These are phyloP conservation scores for Drosophila kambysellisi DNA, from an alignment of 2,888 invertebrate genomes.

Conservation along the genomic window DNA sequence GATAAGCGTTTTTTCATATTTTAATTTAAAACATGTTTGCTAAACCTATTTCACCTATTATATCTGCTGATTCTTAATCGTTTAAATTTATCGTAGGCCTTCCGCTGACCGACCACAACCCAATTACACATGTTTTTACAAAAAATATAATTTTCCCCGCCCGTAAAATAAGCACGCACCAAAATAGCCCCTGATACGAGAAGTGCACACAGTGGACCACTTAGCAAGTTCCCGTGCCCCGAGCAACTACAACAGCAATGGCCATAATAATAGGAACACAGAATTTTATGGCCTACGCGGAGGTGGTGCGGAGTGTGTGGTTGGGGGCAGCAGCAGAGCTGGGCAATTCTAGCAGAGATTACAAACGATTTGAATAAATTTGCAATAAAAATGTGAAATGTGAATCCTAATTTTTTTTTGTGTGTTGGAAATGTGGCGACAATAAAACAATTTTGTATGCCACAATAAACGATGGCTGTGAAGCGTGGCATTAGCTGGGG, in stretches of 20 bases:
- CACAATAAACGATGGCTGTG: slow-evolving; percentile 45
- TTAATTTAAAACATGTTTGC: neutral
- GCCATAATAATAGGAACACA: slow-evolving; percentile 63
- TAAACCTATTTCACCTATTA: neutral
- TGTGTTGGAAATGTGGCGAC: slow-evolving; percentile 69
- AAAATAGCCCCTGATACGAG: slow-evolving; percentile 27
- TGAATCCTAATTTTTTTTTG: slow-evolving; percentile 53
- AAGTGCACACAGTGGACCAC: slow-evolving; percentile 73
- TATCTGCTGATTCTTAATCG: neutral
- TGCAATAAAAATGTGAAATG: slow-evolving; percentile 77
- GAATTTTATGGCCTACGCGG: slow-evolving; percentile 55
- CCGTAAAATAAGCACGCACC: slow-evolving; percentile 34
- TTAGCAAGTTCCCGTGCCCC: slow-evolving; percentile 55
- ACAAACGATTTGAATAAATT: slow-evolving; percentile 80
- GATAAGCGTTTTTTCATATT: neutral
- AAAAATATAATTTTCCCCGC: slow-evolving; percentile 42
- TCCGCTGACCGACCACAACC: slow-evolving; percentile 26
- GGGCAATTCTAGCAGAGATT: slow-evolving; percentile 52
- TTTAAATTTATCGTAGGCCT: neutral
- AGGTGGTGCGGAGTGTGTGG: slow-evolving; percentile 21
- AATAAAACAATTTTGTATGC: slow-evolving; percentile 79
- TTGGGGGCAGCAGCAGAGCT: neutral
- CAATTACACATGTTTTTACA: slow-evolving; percentile 23
- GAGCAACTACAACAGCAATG: slow-evolving; percentile 38
- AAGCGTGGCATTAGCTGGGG: slow-evolving; percentile 32